A percentile compares a stretch with the other conserved stretches of the same genome.
These are phyloP conservation scores for Temnothorax curvispinosus DNA, from an alignment of 1,140 invertebrate genomes.

Conservation along the genomic window DNA sequence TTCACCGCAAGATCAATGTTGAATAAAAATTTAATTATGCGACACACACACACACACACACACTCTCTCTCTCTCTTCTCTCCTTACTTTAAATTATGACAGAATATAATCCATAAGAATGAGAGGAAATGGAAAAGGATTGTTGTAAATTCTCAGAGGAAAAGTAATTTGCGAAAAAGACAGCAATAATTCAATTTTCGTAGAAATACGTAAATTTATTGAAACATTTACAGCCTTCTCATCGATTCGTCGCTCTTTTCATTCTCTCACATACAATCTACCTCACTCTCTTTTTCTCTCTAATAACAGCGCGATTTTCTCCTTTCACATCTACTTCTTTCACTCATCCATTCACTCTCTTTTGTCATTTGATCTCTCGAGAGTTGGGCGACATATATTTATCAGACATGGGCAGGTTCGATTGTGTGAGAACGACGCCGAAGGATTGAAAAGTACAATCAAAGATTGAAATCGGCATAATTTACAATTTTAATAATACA, in stretches of 20 bases:
- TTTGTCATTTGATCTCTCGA: slow-evolving; percentile 48
- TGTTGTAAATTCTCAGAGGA: not conserved
- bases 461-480: slow-evolving; percentile 31
- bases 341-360: not conserved
- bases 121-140: slow-evolving; percentile 21
- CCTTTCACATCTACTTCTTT: slow-evolving; percentile 3
- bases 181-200: slow-evolving; percentile 69
- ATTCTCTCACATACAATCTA: not conserved
- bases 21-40: slow-evolving; percentile 43
- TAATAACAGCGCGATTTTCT: slow-evolving; percentile 17
- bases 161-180: slow-evolving; percentile 2
- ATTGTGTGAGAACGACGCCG: slow-evolving; percentile 18
- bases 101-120: not conserved
- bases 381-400: slow-evolving; percentile 31
- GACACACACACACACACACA: too few relatives aligned
- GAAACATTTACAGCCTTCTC: slow-evolving; percentile 83
- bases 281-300: not conserved
- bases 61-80: not conserved
- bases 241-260: slow-evolving; percentile 35
- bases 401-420: slow-evolving; percentile 20
- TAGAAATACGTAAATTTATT: slow-evolving; percentile 85
- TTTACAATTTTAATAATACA: not conserved
- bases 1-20: slow-evolving; percentile 48
- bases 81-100: not conserved
- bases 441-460: slow-evolving; percentile 24